phyloP scores from a whole-genome alignment of 2,888 invertebrate genomes.

The Melanostoma mellinum region DNA sequence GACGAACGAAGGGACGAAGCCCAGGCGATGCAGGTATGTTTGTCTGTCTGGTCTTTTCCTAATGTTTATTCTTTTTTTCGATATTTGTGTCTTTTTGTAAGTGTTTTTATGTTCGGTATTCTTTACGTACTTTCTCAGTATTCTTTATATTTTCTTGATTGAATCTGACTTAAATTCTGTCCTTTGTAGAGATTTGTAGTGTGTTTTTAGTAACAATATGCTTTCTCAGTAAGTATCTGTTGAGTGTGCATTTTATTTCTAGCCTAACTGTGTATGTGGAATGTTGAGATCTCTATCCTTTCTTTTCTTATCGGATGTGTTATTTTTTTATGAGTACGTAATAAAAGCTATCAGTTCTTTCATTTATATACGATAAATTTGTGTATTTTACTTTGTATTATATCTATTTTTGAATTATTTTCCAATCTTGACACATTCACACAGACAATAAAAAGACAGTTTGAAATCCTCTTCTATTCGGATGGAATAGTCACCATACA shows the following conservation, averaged over 20 bases:
- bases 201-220: not conserved
- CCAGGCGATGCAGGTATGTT: conserved; percentile 93
- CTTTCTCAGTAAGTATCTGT: not conserved
- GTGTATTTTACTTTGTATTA: not conserved
- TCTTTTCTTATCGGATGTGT: not conserved
- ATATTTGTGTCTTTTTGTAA: conserved; percentile 40
- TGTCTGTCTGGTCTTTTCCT: not conserved
- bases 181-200: not conserved
- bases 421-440: not conserved
- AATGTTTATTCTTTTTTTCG: conserved; percentile 10
- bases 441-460: not conserved
- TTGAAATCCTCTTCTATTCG: no score
- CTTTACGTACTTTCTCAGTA: not conserved
- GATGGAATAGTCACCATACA: no score
- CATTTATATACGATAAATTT: not conserved
- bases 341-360: no score
- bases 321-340: not conserved
- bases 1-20: conserved; percentile 98
- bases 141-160: not conserved
- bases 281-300: not conserved
- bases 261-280: conserved; percentile 9
- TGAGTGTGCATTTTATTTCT: conserved; percentile 2
- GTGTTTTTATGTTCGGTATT: conserved; percentile 48
- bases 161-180: no score
- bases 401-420: not conserved